Percentiles rank a stretch among this genome's conserved stretches.
These are phyloP conservation scores for Nettapus auritus DNA, from an alignment of 2,113 vertebrate genomes.

Conservation along the genomic window DNA sequence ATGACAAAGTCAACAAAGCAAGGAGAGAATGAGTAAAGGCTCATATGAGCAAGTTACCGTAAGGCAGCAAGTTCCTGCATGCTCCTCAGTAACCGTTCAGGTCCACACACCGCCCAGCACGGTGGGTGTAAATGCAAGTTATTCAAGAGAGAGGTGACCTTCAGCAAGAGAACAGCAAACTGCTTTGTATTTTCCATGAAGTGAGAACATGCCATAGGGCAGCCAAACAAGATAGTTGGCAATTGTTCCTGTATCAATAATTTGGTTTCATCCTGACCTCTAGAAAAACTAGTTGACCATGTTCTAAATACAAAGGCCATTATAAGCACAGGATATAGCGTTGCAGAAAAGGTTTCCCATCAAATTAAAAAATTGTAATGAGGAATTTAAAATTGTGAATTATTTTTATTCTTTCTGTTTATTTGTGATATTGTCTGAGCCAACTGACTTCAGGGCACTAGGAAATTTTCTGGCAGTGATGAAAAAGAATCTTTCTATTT, in stretches of 20 bases:
- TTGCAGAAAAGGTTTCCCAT: neutral
- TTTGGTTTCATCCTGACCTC: neutral
- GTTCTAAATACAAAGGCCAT: neutral
- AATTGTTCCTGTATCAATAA: neutral
- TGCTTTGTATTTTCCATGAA: neutral
- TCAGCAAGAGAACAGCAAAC: neutral
- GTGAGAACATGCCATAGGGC: neutral
- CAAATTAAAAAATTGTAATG: neutral
- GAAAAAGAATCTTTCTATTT: constrained; percentile 57
- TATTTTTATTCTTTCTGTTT: constrained; percentile 39
- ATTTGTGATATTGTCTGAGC: neutral
- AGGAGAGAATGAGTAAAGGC: neutral
- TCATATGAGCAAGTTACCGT: neutral
- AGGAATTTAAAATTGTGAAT: neutral
- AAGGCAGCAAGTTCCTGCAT: neutral
- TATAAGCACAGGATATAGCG: neutral
- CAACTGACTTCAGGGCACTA: constrained; percentile 8
- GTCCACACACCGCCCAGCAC: fast-evolving
- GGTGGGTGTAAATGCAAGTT: neutral
- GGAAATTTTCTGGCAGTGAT: constrained; percentile 31
- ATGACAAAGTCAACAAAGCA: neutral
- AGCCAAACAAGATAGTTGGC: neutral
- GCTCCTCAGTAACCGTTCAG: neutral
- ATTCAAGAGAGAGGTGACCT: neutral
- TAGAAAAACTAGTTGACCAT: neutral